Base-by-base conservation (phyloP, 2,888 invertebrate species). In the Nudaria mundana region DNA sequence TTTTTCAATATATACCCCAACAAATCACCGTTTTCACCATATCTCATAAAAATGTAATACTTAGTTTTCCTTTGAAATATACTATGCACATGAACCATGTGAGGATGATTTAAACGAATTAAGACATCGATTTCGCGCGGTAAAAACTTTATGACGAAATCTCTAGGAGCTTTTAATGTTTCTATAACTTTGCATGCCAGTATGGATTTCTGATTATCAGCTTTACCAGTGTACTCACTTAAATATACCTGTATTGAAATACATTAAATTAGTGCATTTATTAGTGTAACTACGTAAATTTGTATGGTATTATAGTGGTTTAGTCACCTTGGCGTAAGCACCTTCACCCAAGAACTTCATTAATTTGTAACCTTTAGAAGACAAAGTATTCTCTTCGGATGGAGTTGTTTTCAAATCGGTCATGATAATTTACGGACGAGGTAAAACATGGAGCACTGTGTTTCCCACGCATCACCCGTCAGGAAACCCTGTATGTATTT, bases 111-210 rank as follows among this genome's bases (percentile, higher is more conserved):
- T 15, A 96, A 74, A 49, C 91, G 91, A 16, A 93, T 90, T 30
- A 96, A 86, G 36, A 96, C 93, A 47, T 95, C 93, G 51, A 97
- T 90, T 81, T 97, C 96, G 29, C 96, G 90, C 0, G 96, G 95
- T 43, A 97, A 81, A 76, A 97, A 97, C 72, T 95, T 95, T 23
- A 90, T 86, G 1, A 94, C 92, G 61, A 95, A 95, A 70, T 96
- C 95, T 67, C 91, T 92, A 0, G 94, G 94, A 5, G 94, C 94
- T 70, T 92, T 93, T 2, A 85, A 72, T 3, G 93, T 92, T 69
- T 95, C 94, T 31, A 96, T 92, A 36, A 93, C 83, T 82, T 96
- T 96, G 67, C 94, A 94, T 0, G 94, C 94, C 38, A 94, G 76
- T 7, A 57, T 49, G 10, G 57, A 16, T 63, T 78, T 86, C 25